Evolutionary conservation across 2,888 invertebrate genomes (phyloP).

Genomic region (Drosophila longiperda): DNA sequence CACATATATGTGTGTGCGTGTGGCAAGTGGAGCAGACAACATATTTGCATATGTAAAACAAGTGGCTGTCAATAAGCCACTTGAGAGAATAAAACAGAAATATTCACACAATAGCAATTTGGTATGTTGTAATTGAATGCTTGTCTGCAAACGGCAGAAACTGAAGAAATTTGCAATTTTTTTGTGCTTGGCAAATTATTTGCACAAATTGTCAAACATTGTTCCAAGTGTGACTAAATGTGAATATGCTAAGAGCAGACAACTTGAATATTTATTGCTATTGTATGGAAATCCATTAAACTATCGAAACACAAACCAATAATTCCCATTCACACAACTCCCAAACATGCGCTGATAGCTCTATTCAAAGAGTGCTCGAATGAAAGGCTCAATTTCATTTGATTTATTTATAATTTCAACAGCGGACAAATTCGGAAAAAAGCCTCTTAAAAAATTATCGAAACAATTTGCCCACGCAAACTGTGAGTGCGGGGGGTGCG

Average conservation of each 20-base stretch:
- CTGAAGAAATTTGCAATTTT: background rate
- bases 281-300: background rate
- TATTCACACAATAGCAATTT: conserved; percentile 29
- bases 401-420: conserved; percentile 52
- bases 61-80: conserved; percentile 45
- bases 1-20: background rate
- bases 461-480: conserved; percentile 73
- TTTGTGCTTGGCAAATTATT: background rate
- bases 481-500: conserved; percentile 43
- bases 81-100: conserved; percentile 40
- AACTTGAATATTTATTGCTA: background rate
- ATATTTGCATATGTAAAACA: conserved; percentile 55
- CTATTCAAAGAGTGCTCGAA: conserved; percentile 14
- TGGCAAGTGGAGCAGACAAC: conserved; percentile 10
- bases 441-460: conserved; percentile 74
- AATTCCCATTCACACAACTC: background rate
- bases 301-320: background rate
- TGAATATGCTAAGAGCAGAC: background rate
- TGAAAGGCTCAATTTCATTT: conserved; percentile 58
- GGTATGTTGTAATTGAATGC: conserved; percentile 47
- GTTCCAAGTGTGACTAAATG: background rate
- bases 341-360: conserved; percentile 25
- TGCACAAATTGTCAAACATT: background rate
- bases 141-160: background rate
- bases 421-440: conserved; percentile 51